Percentiles rank a stretch among this genome's conserved stretches.
Evolutionary conservation across 2,113 vertebrate genomes (phyloP).

Genomic region (Sylvilagus bachmani): DNA sequence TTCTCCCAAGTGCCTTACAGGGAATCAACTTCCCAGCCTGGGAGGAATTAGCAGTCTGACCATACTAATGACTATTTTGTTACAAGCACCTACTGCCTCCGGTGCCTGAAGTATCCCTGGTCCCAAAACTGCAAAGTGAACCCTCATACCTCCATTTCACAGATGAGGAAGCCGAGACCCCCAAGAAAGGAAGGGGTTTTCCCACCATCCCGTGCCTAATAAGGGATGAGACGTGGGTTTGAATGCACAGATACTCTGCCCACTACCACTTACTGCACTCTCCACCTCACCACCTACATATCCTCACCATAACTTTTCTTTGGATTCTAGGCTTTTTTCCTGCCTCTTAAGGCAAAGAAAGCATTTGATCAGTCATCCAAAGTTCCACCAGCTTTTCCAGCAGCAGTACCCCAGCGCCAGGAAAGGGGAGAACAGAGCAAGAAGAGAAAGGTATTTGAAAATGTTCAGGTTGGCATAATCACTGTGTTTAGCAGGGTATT

Average conservation of each 20-base stretch:
- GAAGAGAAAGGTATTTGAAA: conserved; percentile 56
- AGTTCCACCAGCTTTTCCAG: background rate
- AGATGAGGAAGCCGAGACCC: background rate
- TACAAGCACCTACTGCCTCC: background rate
- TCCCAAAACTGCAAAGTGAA: conserved; percentile 7
- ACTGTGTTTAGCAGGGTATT: conserved; percentile 45
- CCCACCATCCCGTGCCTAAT: background rate
- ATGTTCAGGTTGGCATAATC: conserved; percentile 25
- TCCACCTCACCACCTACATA: background rate
- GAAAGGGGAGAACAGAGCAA: background rate
- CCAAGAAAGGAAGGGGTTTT: background rate
- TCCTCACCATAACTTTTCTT: background rate
- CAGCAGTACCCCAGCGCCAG: background rate
- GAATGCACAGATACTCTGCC: background rate
- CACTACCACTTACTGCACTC: background rate
- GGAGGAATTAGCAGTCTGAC: background rate
- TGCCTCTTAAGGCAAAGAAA: background rate
- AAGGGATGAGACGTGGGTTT: background rate
- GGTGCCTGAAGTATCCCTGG: background rate
- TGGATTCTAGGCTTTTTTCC: background rate
- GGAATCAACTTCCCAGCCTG: background rate
- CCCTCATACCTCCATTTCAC: background rate
- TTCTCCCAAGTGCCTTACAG: background rate
- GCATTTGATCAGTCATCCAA: background rate
- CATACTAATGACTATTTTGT: background rate